Evolutionary conservation across 2,888 invertebrate genomes (phyloP), one percentile per base, ranked within the genome.

Genomic region (Drosophila fungiperda): DNA sequence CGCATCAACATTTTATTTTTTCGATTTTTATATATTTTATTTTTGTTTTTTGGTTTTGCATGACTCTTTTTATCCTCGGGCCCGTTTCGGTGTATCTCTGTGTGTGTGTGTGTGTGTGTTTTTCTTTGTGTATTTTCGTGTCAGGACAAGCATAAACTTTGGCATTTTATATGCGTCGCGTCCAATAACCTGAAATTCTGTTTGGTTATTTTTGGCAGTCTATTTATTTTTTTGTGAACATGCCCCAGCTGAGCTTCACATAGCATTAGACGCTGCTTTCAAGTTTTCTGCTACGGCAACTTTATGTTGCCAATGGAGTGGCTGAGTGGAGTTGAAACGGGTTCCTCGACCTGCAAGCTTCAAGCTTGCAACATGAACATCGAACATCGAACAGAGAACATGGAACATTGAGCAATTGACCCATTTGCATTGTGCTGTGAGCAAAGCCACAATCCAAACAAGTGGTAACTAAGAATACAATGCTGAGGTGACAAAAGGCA

Each of bases 381-480:
- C n/a, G 36, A 49, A 52, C 54, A 61, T n/a, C 11, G 17, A 60
- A 52, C 36, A 49, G n/a, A 0, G n/a, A 42, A 42, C 69, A 66
- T 62, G 1, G 63, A 58, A 78, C 65, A 73, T 69, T 73, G 74
- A 65, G 60, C 79, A 83, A 79, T 85, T 87, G 86, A 85, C 86
- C 84, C 77, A 85, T 83, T 87, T 71, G 64, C 57, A 33, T 60
- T 53, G 67, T 59, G 68, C 65, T 63, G 35, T 29, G 29, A n/a
- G 29, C 17, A 17, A 11, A 29, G 48, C 32, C 64, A 23, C 68
- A 62, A 63, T 42, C 64, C 58, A 61, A 70, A 45, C 45, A 23
- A 75, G 62, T 70, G 68, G 29, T 70, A 80, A 78, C 84, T 78
- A 82, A 82, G 80, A 87, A 82, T 87, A 80, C 76, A 76, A 68